Percentiles rank a stretch among this genome's conserved stretches.
Conservation (phyloP, 1,140 invertebrate species). For the Mamestra configurata region DNA sequence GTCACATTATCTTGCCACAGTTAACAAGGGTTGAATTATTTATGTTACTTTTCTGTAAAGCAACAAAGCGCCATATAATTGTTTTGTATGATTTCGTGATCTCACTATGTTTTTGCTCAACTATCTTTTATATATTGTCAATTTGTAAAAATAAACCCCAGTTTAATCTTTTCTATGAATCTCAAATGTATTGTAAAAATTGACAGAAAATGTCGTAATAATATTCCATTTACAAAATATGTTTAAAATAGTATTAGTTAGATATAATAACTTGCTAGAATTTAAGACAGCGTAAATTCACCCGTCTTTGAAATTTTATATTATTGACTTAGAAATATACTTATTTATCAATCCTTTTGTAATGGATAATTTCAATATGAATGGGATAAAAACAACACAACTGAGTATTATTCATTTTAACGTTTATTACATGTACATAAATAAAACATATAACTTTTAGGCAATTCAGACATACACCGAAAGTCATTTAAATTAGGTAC, state of each 20-base stretch:
- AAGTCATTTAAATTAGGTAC: conserved; percentile 16
- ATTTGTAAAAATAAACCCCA: conserved; percentile 49
- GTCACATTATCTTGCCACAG: background rate
- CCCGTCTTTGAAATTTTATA: conserved; percentile 88
- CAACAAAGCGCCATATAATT: background rate
- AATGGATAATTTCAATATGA: conserved; percentile 84
- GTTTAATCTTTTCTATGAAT: conserved; percentile 50
- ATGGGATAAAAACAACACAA: conserved; percentile 74
- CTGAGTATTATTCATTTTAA: conserved; percentile 72
- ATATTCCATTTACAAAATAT: conserved; percentile 87
- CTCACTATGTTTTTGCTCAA: conserved; percentile 63
- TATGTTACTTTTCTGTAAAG: background rate
- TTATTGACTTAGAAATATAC: conserved; percentile 88
- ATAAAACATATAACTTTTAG: conserved; percentile 52
- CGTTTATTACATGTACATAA: conserved; percentile 72
- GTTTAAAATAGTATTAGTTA: conserved; percentile 73
- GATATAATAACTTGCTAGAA: conserved; percentile 76
- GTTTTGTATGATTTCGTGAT: conserved; percentile 49
- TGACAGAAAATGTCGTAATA: conserved; percentile 67
- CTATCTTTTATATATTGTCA: conserved; percentile 45
- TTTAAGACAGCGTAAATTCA: conserved; percentile 85
- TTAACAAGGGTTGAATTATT: conserved; percentile 3
- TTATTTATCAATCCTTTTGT: conserved; percentile 87
- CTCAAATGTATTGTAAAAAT: conserved; percentile 56
- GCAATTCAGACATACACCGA: conserved; percentile 42